Evolutionary conservation across 1,140 invertebrate genomes (phyloP), one percentile per base, ranked within the genome.

Genomic region (Hylaeus anthracinus): DNA sequence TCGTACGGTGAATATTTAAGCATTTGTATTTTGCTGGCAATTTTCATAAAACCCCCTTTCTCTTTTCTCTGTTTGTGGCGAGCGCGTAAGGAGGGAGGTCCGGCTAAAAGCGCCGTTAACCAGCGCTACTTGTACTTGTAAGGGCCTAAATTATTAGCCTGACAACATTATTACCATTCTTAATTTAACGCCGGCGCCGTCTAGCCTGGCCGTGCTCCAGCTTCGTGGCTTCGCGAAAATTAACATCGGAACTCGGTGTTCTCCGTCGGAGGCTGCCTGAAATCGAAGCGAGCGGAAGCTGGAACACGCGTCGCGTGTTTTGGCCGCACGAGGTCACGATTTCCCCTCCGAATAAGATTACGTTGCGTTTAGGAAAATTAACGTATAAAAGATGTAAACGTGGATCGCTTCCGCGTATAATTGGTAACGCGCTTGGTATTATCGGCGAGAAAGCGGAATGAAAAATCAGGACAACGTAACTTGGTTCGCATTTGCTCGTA

Each of bases 101-200:
- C 60, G 51, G 72, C 43, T 77, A 86, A 86, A 79, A 86, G 81
- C 84, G 58, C 69, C 26, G 75, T 86, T 86, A 86, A 86, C 85
- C 72, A 41, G n/a, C 45, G 63, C 37, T 63, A 67, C 72, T 61
- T 74, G 75, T 85, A 81, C 84, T 81, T 72, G 83, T 78, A n/a
- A n/a, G 69, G 63, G 60, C 81, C 60, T 86, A 81, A 86, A 86
- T 79, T 83, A 86, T 86, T 86, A 76, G 41, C 80, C 5, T 45
- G 69, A 56, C 67, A 78, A 80, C 56, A 78, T 83, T 82, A 82
- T 86, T 82, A 79, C 55, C 84, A 71, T 83, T 83, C 71, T 74
- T 86, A 86, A 86, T 86, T 86, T 86, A 86, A 82, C 79, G 45
- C 37, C 39, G 56, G 78, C 79, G 45, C 37, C 39, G 56, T 45